Conservation (phyloP, 2,797 vertebrate species). For the Molossus molossus region DNA sequence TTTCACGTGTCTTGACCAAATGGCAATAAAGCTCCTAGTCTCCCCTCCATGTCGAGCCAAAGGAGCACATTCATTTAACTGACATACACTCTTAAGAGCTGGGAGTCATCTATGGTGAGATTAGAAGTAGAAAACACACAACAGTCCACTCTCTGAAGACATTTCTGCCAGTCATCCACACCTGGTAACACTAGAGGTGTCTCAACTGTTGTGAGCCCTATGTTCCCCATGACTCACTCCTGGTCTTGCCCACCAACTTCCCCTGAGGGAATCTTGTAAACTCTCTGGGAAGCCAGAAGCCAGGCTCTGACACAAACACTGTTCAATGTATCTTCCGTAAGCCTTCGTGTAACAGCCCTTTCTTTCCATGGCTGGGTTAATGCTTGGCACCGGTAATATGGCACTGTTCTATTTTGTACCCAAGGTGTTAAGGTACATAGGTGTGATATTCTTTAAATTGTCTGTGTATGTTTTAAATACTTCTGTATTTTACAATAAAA, state of each 20-base stretch:
- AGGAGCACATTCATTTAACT: neutral
- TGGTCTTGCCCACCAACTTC: neutral
- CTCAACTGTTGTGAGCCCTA: neutral
- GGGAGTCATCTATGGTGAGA: neutral
- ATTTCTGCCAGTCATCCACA: neutral
- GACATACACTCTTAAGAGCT: neutral
- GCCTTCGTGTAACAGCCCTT: neutral
- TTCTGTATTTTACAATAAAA: neutral
- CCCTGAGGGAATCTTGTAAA: neutral
- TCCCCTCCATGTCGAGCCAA: neutral
- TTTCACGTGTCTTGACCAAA: neutral
- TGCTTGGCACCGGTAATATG: neutral
- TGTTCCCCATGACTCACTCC: neutral
- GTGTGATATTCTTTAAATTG: conserved; percentile 12
- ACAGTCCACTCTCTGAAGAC: neutral
- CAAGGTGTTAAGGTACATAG: neutral
- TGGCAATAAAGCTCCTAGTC: neutral
- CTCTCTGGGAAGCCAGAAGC: neutral
- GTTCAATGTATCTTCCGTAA: neutral
- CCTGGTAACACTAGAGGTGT: neutral
- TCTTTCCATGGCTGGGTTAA: neutral
- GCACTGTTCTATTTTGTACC: conserved; percentile 3
- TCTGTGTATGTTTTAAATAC: conserved; percentile 36
- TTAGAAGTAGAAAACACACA: neutral
- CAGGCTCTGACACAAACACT: neutral